Evolutionary conservation across 2,888 invertebrate genomes (phyloP).

Genomic region (Aleiodes testaceus): DNA sequence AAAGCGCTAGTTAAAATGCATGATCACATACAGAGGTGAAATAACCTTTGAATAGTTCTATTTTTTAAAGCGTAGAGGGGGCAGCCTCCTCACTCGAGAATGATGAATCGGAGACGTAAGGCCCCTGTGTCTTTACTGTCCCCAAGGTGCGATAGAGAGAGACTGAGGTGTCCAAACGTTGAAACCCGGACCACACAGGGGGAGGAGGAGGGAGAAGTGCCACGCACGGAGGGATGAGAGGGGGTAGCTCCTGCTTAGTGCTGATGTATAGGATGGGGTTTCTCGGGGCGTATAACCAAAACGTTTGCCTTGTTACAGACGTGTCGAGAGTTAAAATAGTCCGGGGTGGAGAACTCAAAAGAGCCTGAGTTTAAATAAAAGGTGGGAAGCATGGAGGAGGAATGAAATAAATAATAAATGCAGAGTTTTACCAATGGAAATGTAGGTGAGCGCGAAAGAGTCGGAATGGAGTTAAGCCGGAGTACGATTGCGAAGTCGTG

Average conservation of each 20-base stretch:
- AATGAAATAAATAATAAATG: constrained; percentile 25
- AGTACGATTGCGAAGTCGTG: constrained; percentile 64
- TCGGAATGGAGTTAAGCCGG: constrained; percentile 59
- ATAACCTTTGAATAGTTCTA: constrained; percentile 53
- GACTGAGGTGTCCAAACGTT: constrained; percentile 8
- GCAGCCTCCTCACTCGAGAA: constrained; percentile 38
- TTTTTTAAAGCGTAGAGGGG: constrained; percentile 39
- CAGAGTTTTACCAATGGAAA: constrained; percentile 43
- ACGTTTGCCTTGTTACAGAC: constrained; percentile 24
- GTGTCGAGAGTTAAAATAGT: constrained; percentile 28
- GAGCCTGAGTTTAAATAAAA: constrained; percentile 8
- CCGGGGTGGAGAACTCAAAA: constrained; percentile 9
- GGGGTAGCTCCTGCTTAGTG: too few species aligned
- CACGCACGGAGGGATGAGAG: constrained; percentile 25
- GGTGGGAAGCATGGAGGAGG: neutral
- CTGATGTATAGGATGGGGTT: constrained; percentile 6
- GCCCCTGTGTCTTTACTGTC: constrained; percentile 53
- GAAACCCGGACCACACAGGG: constrained; percentile 7
- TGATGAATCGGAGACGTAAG: constrained; percentile 57
- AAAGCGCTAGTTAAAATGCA: constrained; percentile 42
- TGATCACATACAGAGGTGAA: constrained; percentile 46
- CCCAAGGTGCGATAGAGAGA: constrained; percentile 32
- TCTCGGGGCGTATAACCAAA: constrained; percentile 22
- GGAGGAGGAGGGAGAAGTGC: neutral
- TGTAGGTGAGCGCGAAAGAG: constrained; percentile 54